Percentiles rank a stretch among this genome's conserved stretches.
Conservation (phyloP, 2,113 vertebrate genomes). For the Hucho hucho region DNA sequence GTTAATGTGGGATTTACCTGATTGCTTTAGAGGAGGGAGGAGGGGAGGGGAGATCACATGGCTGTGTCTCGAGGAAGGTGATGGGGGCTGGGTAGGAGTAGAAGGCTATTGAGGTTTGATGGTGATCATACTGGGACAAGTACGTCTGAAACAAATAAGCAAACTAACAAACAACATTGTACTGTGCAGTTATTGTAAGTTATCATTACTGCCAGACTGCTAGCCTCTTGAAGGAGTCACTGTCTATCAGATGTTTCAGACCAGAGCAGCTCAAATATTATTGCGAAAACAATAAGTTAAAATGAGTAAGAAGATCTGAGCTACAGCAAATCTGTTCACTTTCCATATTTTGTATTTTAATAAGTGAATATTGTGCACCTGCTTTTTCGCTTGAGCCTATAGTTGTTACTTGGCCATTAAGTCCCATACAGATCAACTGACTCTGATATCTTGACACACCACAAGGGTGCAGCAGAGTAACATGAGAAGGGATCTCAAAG, state of each 20-base stretch:
- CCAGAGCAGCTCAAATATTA: background rate
- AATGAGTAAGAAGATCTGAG: background rate
- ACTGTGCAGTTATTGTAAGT: background rate
- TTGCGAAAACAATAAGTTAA: background rate
- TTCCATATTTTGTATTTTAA: background rate
- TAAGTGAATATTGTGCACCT: background rate
- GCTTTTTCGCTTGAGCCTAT: background rate
- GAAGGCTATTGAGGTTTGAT: background rate
- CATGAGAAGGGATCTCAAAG: conserved; percentile 48
- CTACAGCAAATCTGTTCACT: background rate
- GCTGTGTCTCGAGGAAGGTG: conserved; percentile 32
- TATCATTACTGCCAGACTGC: background rate
- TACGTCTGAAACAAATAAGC: background rate
- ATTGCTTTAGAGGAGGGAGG: conserved; percentile 62
- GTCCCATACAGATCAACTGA: conserved; percentile 26
- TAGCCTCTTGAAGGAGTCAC: background rate
- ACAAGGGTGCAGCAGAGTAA: conserved; percentile 91
- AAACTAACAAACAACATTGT: background rate
- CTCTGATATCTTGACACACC: conserved; percentile 58
- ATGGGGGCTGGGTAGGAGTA: background rate
- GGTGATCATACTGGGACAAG: background rate
- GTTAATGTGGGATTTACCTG: conserved; percentile 83
- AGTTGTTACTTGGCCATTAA: conserved; percentile 1
- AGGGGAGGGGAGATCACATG: conserved; percentile 30
- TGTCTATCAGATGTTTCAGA: background rate